Evolutionary conservation across 2,797 vertebrate genomes (phyloP), one percentile per base, ranked within the genome.

Genomic region (Microctenopoma stevenorrisi): DNA sequence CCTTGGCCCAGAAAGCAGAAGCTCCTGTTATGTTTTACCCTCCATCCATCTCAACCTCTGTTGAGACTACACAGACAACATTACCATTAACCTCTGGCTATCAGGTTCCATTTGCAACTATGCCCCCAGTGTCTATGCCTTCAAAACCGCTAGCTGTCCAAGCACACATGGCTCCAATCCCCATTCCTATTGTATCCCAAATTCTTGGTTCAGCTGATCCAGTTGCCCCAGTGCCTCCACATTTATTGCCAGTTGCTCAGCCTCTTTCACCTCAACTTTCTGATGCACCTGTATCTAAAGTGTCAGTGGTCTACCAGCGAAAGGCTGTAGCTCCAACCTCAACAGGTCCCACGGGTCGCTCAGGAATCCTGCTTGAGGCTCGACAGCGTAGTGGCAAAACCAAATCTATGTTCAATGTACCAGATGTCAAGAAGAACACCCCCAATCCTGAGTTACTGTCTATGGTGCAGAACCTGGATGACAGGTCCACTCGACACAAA

Each of bases 401-500:
- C 15, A 98, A 96, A 78, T 95, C 97, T 66, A 96, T 99, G 97
- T 99, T 99, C 88, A 93, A 89, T 64, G 80, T 92, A 13, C 91
- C 93, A 47, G 96, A 98, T 1, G 94, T 93, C 77, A 96, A 96
- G 86, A 95, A 97, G 79, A 94, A 95, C 82, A 96, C 96, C 2
- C 98, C 98, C 15, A 99, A 99, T 83, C 98, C 98, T 2, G 96
- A 97, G 35, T 91, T 99, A 35, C 84, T 99, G 30, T 95, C 95
- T 48, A 92, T 99, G 91, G 98, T 99, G 76, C 98, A 99, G 87
- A 98, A 97, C 71, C 86, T 98, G 68, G 98, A 99, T 87, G 97
- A 97, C 53, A 96, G 96, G 73, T 94, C 91, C 13, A 54, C 2
- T 0, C 94, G 93, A 71, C 55, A 91, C 0, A 81, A 76, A 44